Evolutionary conservation across 1,140 invertebrate genomes (phyloP).

Genomic region (Plodia interpunctella): DNA sequence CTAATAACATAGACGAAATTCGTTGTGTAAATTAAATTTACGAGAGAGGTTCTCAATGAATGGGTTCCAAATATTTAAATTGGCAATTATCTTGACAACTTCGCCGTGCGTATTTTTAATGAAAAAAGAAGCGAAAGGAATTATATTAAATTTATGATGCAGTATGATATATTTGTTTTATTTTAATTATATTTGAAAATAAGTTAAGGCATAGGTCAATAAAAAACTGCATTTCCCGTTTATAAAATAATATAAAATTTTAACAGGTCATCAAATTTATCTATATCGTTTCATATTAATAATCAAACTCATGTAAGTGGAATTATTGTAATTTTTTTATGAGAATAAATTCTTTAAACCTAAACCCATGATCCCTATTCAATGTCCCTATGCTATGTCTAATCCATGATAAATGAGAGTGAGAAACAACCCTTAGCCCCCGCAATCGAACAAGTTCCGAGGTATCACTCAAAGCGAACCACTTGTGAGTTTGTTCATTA

Average conservation of each 20-base stretch:
- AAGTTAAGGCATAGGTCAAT: no score
- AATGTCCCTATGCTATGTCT: not conserved
- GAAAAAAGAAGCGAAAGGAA: not conserved
- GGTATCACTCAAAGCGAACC: not conserved
- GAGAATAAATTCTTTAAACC: no score
- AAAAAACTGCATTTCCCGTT: no score
- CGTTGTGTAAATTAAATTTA: not conserved
- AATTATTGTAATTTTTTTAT: no score
- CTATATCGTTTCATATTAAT: no score
- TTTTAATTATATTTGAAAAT: no score
- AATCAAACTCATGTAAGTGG: no score
- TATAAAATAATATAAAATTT: no score
- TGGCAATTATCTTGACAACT: conserved; percentile 4
- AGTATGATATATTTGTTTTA: no score
- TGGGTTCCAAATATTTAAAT: conserved; percentile 5
- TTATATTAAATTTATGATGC: no score
- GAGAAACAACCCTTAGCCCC: not conserved
- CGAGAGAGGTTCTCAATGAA: not conserved
- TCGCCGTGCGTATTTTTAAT: not conserved
- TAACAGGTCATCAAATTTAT: no score
- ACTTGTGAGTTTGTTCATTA: conserved; percentile 1
- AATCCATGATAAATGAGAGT: not conserved
- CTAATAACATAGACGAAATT: not conserved
- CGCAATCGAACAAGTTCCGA: not conserved
- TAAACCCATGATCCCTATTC: not conserved